These are phyloP conservation scores for Rhipidura dahli DNA, from an alignment of 2,113 vertebrate genomes.

Conservation along the genomic window DNA sequence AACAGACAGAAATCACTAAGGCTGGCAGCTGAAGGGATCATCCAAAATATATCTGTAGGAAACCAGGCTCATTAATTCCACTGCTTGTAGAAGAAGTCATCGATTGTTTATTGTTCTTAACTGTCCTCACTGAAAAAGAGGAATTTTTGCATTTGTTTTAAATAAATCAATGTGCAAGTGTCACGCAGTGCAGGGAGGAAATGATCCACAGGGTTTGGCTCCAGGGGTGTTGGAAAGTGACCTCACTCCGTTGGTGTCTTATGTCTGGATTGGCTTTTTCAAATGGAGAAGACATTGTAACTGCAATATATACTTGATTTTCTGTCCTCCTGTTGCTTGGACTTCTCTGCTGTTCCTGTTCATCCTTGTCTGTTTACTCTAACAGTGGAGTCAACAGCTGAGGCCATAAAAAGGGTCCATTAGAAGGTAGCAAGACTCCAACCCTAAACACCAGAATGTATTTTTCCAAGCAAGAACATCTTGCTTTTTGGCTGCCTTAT, in stretches of 20 bases:
- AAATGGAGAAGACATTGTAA: background rate
- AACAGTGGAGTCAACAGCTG: constrained; percentile 26
- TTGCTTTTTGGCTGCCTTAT: constrained; percentile 35
- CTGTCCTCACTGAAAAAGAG: constrained; percentile 7
- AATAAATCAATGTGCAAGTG: constrained; percentile 46
- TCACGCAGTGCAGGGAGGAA: background rate
- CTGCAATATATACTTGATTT: background rate
- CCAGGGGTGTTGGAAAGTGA: background rate
- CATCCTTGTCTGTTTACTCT: background rate
- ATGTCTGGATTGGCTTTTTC: constrained; percentile 11
- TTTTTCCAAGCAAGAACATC: constrained; percentile 35
- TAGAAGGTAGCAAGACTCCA: constrained; percentile 42
- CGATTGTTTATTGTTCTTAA: constrained; percentile 52
- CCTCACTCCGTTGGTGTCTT: background rate
- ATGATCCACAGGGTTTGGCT: background rate
- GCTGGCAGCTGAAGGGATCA: background rate
- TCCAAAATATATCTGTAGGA: background rate
- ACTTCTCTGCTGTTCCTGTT: background rate
- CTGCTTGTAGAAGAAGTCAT: background rate
- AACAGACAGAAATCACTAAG: background rate
- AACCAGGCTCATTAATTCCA: background rate
- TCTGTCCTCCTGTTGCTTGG: background rate
- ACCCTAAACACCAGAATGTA: background rate
- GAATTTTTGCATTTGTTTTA: constrained; percentile 53
- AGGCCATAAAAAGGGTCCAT: constrained; percentile 25